Evolutionary conservation across 1,140 invertebrate genomes (phyloP).

Genomic region (Zaprionus lachaisei): DNA sequence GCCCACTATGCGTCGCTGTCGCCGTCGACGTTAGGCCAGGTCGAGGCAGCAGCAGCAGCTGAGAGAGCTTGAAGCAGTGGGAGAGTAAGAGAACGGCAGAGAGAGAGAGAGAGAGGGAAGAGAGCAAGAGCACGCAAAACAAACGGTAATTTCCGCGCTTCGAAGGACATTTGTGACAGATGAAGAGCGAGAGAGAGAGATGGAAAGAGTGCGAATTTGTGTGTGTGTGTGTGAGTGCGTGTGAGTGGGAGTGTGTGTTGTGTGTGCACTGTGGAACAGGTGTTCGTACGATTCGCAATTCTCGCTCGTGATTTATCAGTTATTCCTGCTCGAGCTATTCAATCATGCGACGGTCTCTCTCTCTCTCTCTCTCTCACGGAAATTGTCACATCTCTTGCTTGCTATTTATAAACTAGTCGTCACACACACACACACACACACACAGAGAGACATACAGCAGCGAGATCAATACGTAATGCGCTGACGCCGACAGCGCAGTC

Average conservation of each 20-base stretch:
- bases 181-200: background rate
- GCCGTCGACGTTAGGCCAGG: constrained; percentile 58
- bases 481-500: constrained; percentile 32
- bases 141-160: constrained; percentile 31
- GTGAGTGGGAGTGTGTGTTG: background rate
- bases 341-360: constrained; percentile 28
- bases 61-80: constrained; percentile 10
- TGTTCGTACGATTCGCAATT: constrained; percentile 2
- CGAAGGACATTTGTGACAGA: constrained; percentile 27
- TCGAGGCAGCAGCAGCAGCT: constrained; percentile 45
- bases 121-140: background rate
- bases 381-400: constrained; percentile 49
- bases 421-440: constrained; percentile 36
- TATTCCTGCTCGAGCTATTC: constrained; percentile 33
- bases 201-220: background rate
- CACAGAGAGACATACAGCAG: background rate
- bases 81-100: background rate
- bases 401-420: constrained; percentile 64
- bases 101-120: background rate
- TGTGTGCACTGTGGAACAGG: constrained; percentile 18
- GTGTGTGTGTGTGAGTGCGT: background rate
- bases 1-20: constrained; percentile 5
- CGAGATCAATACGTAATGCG: constrained; percentile 58
- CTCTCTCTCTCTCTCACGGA: constrained; percentile 13
- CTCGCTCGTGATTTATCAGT: constrained; percentile 42